Base-by-base conservation (phyloP, 2,888 invertebrate species). In the Dicyrtomina minuta region DNA sequence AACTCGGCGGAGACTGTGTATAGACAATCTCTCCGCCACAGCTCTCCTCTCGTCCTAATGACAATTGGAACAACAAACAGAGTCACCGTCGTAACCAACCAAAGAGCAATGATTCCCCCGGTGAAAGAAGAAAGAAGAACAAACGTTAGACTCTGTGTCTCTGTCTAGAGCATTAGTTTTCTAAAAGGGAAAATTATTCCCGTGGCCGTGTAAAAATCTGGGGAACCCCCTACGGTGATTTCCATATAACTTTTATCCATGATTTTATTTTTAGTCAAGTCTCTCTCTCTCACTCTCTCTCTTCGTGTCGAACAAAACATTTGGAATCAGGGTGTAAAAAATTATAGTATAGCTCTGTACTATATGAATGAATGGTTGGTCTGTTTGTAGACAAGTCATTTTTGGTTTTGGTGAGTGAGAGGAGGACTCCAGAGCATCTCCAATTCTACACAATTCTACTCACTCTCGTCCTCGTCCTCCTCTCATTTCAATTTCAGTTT, bases 191-290 rank as follows among this genome's bases (percentile, higher is more conserved):
- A 60, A 53, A 53, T 61, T 58, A 60, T 68, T 60, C 46, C 41
- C 51, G n/a, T 20, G 68, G 46, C n/a, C n/a, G n/a, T n/a, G n/a
- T 41, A 56, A 67, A 67, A 67, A 67, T 67, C 66, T 39, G 39
- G 61, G 41, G 4, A 51, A 51, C 59, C 68, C 68, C 68, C 68
- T 33, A 43, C 43, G 20, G 65, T 68, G 39, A 59, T 59, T n/a
- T 53, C 26, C 17, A 17, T 56, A 56, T 56, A 59, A 51, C 53
- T 64, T 64, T 64, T 51, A 64, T 53, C 53, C 53, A n/a, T 39
- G 59, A 59, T 56, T 67, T 58, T 51, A 33, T 58, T 58, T 49
- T 53, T 56, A 46, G 56, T 56, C 56, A 66, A 56, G 66, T 41
- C 56, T 64, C n/a, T n/a, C n/a, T n/a, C n/a, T n/a, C n/a, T n/a